Base-by-base conservation (phyloP, 2,888 invertebrate species). In the Pherbina coryleti region DNA sequence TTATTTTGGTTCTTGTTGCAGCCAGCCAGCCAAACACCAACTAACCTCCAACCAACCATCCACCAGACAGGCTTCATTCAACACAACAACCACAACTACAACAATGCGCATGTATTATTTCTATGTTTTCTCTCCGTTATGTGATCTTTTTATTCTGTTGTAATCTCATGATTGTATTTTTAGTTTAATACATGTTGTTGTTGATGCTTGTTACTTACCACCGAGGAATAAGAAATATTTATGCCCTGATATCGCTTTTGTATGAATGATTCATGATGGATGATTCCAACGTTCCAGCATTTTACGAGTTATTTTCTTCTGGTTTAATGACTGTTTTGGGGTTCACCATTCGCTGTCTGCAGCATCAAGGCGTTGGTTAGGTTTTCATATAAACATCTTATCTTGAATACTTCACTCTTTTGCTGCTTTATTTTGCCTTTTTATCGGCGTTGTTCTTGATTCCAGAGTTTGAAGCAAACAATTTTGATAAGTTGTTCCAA, bases 121-220 rank as follows among this genome's bases (percentile, higher is more conserved):
- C 37, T 67, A 67, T 67, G 67, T 67, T 67, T 67, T 37, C 37
- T 22, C 37, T 67, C 67, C 67, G 67, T 67, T 67, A 67, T 37
- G 19, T 44, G n/a, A 19, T 67, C 19, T 37, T 37, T n/a, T 34
- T 37, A 34, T 44, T 19, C 22, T n/a, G 34, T 67, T 67, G 19
- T 34, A 34, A 34, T 67, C 37, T 67, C 14, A 44, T 37, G 31
- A 8, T 67, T 67, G 19, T 67, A 44, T 67, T 67, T 67, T 67
- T 67, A 67, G 67, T 67, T 67, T 2, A n/a, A 67, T 67, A 22
- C 44, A 37, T 44, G 11, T 7, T 22, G 14, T 9, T 37, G 34
- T 37, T 66, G 44, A 11, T 34, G 34, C 9, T 44, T 37, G 37
- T 11, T 37, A 34, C 66, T 9, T 14, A 9, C 8, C n/a, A 19